Evolutionary conservation across 2,888 invertebrate genomes (phyloP).

Genomic region (Netelia melanura): DNA sequence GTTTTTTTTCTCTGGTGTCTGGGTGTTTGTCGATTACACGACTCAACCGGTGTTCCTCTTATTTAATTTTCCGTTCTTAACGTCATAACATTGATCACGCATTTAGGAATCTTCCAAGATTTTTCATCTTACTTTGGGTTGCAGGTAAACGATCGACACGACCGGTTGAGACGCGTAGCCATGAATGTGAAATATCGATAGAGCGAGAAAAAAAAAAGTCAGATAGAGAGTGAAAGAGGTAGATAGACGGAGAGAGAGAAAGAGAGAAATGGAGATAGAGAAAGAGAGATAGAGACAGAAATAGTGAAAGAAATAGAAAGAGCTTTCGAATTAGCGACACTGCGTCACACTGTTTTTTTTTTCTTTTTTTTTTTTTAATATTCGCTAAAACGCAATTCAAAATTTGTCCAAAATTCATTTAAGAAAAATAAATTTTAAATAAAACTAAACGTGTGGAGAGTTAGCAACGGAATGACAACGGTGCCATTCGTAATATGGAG

Average conservation of each 20-base stretch:
- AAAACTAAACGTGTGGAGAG: neutral
- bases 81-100: neutral
- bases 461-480: conserved; percentile 12
- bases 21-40: conserved; percentile 51
- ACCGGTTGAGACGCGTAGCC: conserved; percentile 53
- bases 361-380: conserved; percentile 14
- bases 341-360: conserved; percentile 42
- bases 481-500: conserved; percentile 6
- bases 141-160: conserved; percentile 3
- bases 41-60: conserved; percentile 46
- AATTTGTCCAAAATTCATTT: too few relatives aligned
- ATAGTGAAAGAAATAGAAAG: conserved; percentile 44
- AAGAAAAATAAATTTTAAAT: neutral
- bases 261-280: conserved; percentile 43
- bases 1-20: conserved; percentile 56
- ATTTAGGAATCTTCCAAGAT: neutral
- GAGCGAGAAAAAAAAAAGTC: conserved; percentile 54
- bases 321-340: conserved; percentile 56
- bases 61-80: neutral
- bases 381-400: conserved; percentile 13
- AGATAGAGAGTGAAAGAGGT: conserved; percentile 33
- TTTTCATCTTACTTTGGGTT: neutral
- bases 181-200: conserved; percentile 64
- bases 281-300: conserved; percentile 50
- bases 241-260: conserved; percentile 56